Conservation (phyloP, 2,888 invertebrate genomes). For the Galerucella calmariensis region DNA sequence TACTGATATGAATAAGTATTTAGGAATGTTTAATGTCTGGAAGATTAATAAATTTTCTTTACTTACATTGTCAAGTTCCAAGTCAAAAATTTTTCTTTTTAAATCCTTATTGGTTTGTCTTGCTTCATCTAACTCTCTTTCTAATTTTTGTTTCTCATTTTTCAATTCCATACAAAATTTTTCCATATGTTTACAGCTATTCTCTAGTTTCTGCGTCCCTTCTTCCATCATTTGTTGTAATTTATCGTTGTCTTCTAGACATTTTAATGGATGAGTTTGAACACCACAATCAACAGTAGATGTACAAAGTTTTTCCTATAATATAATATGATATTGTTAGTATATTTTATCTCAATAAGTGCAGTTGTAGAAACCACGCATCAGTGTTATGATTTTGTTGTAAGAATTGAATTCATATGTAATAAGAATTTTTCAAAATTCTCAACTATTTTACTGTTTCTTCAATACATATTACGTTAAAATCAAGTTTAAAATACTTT, state of each 20-base stretch:
- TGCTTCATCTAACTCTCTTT: constrained; percentile 56
- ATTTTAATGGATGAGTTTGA: constrained; percentile 55
- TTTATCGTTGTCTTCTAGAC: constrained; percentile 54
- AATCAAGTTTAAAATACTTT: constrained; percentile 18
- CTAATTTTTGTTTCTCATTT: constrained; percentile 59
- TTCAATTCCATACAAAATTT: constrained; percentile 57
- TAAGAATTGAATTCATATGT: too few species aligned
- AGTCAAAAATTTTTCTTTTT: constrained; percentile 56
- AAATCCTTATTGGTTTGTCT: constrained; percentile 53
- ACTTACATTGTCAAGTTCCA: constrained; percentile 56
- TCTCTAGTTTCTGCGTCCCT: constrained; percentile 60
- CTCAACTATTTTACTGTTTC: background rate
- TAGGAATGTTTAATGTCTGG: too few species aligned
- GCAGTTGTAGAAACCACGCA: too few species aligned
- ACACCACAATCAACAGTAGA: constrained; percentile 37
- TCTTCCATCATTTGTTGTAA: constrained; percentile 60
- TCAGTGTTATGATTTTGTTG: too few species aligned
- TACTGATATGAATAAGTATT: too few species aligned
- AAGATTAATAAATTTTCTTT: background rate
- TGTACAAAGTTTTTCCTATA: constrained; percentile 43
- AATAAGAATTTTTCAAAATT: too few species aligned
- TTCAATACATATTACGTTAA: background rate
- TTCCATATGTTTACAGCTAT: constrained; percentile 61
- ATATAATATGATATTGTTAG: too few species aligned
- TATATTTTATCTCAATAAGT: too few species aligned